Percentiles rank a stretch among this genome's conserved stretches.
phyloP scores from a whole-genome alignment of 2,888 invertebrate species.

The Microctonus aethiopoides region DNA sequence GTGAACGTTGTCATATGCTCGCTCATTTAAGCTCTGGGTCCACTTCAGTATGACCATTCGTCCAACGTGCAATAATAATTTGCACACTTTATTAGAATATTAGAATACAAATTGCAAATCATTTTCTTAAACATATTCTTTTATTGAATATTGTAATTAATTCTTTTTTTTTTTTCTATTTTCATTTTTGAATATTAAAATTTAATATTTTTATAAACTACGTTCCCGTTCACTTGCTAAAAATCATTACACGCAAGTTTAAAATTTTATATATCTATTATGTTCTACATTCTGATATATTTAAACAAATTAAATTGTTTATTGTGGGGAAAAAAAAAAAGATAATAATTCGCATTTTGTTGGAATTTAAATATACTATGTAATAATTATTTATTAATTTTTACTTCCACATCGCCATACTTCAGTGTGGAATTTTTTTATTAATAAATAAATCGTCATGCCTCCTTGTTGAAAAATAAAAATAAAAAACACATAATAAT shows the following conservation, averaged over 20 bases:
- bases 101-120: not conserved
- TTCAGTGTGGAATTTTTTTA: not conserved
- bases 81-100: not conserved
- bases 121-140: not conserved
- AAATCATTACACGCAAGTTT: not conserved
- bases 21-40: conserved; percentile 66
- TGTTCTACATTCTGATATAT: not conserved
- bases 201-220: not conserved
- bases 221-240: not conserved
- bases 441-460: not conserved
- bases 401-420: conserved; percentile 15
- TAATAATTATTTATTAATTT: conserved; percentile 15
- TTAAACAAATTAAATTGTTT: not conserved
- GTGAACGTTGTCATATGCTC: conserved; percentile 70
- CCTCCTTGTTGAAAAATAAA: conserved; percentile 12
- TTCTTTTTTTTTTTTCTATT: not conserved
- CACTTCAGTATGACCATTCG: conserved; percentile 61
- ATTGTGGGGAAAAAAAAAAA: not conserved
- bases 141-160: not conserved
- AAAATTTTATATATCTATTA: not conserved
- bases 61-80: conserved; percentile 2
- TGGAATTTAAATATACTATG: conserved; percentile 17
- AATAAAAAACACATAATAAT: not conserved
- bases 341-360: not conserved
- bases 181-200: not conserved